phyloP scores from a whole-genome alignment of 2,888 invertebrate genomes.

The Dusona sp. region DNA sequence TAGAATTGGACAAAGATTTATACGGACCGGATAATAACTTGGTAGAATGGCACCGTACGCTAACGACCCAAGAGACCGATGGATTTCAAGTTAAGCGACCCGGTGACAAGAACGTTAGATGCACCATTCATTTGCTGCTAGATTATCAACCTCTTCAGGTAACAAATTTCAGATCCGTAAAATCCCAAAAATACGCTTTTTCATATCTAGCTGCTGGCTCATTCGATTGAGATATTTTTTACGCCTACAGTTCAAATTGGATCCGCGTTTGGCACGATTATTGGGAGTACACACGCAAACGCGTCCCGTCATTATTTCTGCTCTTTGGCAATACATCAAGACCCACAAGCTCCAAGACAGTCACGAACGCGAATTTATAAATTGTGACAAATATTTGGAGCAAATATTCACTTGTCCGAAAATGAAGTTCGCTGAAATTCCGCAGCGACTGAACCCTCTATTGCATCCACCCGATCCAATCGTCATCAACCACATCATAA shows the following conservation, averaged over 20 bases:
- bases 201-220: not conserved
- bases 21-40: conserved; percentile 99
- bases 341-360: conserved; percentile 96
- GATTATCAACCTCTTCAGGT: conserved; percentile 99
- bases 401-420: conserved; percentile 97
- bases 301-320: conserved; percentile 98
- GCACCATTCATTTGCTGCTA: conserved; percentile 97
- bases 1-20: conserved; percentile 99
- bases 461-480: conserved; percentile 99
- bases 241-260: conserved; percentile 92
- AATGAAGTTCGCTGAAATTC: conserved; percentile 99
- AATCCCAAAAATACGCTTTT: not conserved
- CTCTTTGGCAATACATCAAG: conserved; percentile 99
- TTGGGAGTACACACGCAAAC: conserved; percentile 99
- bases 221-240: not conserved
- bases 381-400: conserved; percentile 99
- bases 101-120: conserved; percentile 99
- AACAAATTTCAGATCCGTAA: not conserved
- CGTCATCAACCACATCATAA: conserved; percentile 99
- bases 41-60: conserved; percentile 99
- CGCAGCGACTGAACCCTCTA: conserved; percentile 96
- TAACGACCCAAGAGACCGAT: conserved; percentile 98
- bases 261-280: conserved; percentile 97
- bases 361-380: conserved; percentile 97
- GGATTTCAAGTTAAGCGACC: conserved; percentile 98